Evolutionary conservation across 2,888 invertebrate species (phyloP).

Genomic region (Dichetophora obliterata): DNA sequence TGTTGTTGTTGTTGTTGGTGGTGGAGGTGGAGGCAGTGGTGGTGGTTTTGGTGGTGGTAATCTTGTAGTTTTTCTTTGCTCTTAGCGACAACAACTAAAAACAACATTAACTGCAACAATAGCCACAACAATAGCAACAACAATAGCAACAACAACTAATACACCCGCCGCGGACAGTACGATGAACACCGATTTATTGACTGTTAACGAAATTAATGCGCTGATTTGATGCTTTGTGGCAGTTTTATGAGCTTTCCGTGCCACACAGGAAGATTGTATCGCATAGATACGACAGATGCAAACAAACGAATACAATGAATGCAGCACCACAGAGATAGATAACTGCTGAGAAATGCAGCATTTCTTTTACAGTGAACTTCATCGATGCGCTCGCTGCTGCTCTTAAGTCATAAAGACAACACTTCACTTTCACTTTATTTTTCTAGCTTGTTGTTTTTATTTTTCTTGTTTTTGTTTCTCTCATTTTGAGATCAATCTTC

Average conservation of each 20-base stretch:
- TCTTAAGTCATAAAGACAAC: constrained; percentile 6
- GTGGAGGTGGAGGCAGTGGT: no score
- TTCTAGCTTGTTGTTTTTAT: background rate
- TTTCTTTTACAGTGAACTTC: background rate
- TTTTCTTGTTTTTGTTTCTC: no score
- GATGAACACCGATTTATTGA: constrained; percentile 42
- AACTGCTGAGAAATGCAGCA: background rate
- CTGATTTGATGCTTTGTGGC: constrained; percentile 45
- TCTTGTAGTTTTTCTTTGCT: no score
- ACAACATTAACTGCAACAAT: background rate
- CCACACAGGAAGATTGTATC: constrained; percentile 39
- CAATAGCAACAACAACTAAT: background rate
- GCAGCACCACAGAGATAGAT: background rate
- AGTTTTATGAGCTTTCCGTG: constrained; percentile 45
- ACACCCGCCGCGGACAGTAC: background rate
- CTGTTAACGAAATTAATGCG: constrained; percentile 47
- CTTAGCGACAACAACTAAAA: background rate
- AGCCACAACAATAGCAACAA: constrained; percentile 20
- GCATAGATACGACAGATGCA: background rate
- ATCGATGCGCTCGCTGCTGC: background rate
- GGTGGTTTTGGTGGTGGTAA: no score
- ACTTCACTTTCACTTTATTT: constrained; percentile 30
- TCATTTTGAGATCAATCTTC: no score
- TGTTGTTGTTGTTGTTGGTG: no score
- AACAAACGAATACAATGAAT: background rate